A percentile compares a stretch with the other conserved stretches of the same genome.
phyloP scores from a whole-genome alignment of 2,797 vertebrate genomes.

The Gallinago nigripennis region DNA sequence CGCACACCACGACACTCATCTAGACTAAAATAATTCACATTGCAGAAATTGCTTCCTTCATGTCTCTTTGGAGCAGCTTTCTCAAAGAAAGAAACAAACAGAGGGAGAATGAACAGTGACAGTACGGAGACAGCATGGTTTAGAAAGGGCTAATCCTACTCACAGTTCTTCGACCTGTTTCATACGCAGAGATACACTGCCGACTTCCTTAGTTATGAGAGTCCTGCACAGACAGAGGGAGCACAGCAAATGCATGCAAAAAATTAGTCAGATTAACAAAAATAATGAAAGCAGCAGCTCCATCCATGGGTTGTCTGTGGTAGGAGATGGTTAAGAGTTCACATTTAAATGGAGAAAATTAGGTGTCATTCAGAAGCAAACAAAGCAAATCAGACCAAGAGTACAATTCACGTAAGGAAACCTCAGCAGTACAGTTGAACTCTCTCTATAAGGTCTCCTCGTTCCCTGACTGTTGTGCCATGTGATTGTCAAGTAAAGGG shows the following conservation, averaged over 20 bases:
- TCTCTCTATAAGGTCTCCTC: slow-evolving; percentile 28
- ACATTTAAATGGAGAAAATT: slow-evolving; percentile 54
- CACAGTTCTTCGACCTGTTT: slow-evolving; percentile 99
- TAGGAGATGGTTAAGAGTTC: slow-evolving; percentile 25
- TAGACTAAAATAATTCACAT: neutral
- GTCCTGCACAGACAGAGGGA: slow-evolving; percentile 86
- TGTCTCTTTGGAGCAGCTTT: slow-evolving; percentile 6
- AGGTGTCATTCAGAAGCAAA: slow-evolving; percentile 53
- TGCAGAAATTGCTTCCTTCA: neutral
- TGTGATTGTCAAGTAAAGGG: neutral
- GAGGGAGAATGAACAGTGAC: slow-evolving; percentile 29
- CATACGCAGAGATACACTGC: slow-evolving; percentile 99
- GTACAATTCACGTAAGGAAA: slow-evolving; percentile 28
- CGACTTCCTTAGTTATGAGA: slow-evolving; percentile 95
- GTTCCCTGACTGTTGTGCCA: neutral
- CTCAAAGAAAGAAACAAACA: slow-evolving; percentile 37
- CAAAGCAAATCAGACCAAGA: slow-evolving; percentile 34
- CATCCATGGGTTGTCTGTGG: slow-evolving; percentile 26
- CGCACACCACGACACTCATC: neutral
- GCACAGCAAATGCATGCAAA: slow-evolving; percentile 85
- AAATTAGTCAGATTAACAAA: slow-evolving; percentile 83
- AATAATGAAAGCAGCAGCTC: slow-evolving; percentile 66
- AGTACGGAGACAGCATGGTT: slow-evolving; percentile 66
- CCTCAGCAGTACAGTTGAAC: slow-evolving; percentile 32
- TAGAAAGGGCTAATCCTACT: slow-evolving; percentile 85